Evolutionary conservation across 1,140 invertebrate species (phyloP).

Genomic region (Penaeus indicus): DNA sequence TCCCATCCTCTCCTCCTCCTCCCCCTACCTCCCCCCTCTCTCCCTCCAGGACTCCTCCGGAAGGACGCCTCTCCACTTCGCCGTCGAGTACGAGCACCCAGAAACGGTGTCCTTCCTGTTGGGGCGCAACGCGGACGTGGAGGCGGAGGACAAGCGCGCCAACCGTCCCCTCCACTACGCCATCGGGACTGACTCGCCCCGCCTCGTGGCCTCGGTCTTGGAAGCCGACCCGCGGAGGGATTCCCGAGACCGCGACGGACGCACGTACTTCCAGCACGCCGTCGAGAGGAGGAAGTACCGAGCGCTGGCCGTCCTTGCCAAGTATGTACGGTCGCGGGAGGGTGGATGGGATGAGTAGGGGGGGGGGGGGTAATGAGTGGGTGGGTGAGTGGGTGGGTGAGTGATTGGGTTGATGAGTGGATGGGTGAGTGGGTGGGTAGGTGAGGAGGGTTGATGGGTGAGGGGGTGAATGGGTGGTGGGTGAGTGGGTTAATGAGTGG

Average conservation of each 20-base stretch:
- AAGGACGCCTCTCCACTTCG: constrained; percentile 47
- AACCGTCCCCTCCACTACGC: constrained; percentile 55
- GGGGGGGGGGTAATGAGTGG: not conserved
- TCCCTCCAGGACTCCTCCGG: constrained; percentile 43
- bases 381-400: too few species aligned
- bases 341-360: not conserved
- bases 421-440: not conserved
- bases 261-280: constrained; percentile 43
- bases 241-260: constrained; percentile 15
- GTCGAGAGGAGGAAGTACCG: constrained; percentile 39
- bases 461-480: not conserved
- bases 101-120: constrained; percentile 31
- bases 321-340: not conserved
- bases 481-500: too few species aligned
- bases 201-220: constrained; percentile 20
- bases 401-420: too few species aligned
- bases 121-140: constrained; percentile 21
- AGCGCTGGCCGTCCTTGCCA: constrained; percentile 41
- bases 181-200: constrained; percentile 40
- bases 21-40: not conserved
- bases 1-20: too few species aligned
- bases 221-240: not conserved
- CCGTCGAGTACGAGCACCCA: constrained; percentile 36
- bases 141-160: constrained; percentile 31
- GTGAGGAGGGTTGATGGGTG: not conserved